Evolutionary conservation across 1,140 invertebrate genomes (phyloP), one percentile per base, ranked within the genome.

Genomic region (Coenobita brevimanus): DNA sequence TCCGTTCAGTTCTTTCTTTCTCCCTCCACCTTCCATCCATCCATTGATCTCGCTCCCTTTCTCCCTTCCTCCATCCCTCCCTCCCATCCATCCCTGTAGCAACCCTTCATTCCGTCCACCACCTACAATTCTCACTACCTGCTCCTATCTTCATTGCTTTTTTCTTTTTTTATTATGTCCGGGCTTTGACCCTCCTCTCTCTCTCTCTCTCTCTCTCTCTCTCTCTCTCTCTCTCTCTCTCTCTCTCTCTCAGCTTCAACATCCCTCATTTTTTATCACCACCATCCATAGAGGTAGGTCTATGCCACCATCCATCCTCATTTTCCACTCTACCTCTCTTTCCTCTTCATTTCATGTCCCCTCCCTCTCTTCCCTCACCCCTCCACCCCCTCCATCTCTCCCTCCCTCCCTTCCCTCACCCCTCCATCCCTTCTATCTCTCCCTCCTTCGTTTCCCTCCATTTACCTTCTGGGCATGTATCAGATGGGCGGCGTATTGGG

Each of bases 221-320:
- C 67, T 1, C 67, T 33, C 67, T 71, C 67, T 33, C 67, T 33
- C 33, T 71, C 67, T 33, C 33, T 71, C 67, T 33, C 67, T 71
- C 33, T 33, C 67, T 33, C 33, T 33, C n/a, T n/a, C n/a, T n/a
- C n/a, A n/a, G n/a, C n/a, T n/a, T n/a, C n/a, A n/a, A n/a, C n/a
- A n/a, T n/a, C 67, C 30, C 67, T 71, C 33, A 17, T 17, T 33
- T 17, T n/a, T 30, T 33, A 21, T 33, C 67, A 24, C 54, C 54
- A 13, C n/a, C 54, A 10, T 57, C n/a, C 54, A 10, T 57, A 13
- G 10, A 10, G 10, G 10, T n/a, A 10, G 10, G 10, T 57, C n/a
- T n/a, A 10, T 57, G 54, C 54, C 54, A 57, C 54, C 54, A 10
- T 57, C 54, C 54, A 10, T 57, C n/a, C 54, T n/a, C n/a, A 24